Evolutionary conservation across 2,113 vertebrate species (phyloP), one percentile per base, ranked within the genome.

Genomic region (Ammodytes marinus): DNA sequence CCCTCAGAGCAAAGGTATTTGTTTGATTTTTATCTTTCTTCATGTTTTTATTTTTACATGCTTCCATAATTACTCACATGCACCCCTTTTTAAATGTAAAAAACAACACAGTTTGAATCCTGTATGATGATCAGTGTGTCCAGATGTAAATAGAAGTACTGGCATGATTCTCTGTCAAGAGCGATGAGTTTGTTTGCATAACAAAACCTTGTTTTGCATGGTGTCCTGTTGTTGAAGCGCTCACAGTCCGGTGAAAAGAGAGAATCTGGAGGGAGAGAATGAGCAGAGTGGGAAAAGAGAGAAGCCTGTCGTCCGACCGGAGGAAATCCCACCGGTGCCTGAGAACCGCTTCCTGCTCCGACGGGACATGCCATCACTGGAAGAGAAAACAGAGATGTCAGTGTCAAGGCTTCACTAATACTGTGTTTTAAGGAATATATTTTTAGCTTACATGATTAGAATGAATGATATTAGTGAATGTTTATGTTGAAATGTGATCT

Each of bases 241-340:
- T 52, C 86, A 86, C 88, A 96, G 96, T 82, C 92, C 92, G 69
- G 94, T 93, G 76, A 95, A 96, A 69, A 92, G 78, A 83, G 96
- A 93, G 1, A 90, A 91, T n/a, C 40, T 12, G 14, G 83, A 94
- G 46, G 94, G 79, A 79, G 93, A 91, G 39, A 92, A 53, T 0
- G 97, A 98, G 43, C 83, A 91, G 43, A 93, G 86, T 70, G 90
- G 94, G 0, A 98, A 97, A 86, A 95, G 98, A 85, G 97, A 97
- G 77, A 99, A 99, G 80, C 98, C 95, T 0, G 95, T 98, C 6
- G 98, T 99, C 68, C 96, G 98, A 55, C 97, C 96, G 6, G 98
- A 99, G 92, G 98, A 99, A 90, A 99, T 99, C 79, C 98, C 98
- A 61, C 97, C 98, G 1, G 97, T 99, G 82, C 98, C 98, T 11